Evolutionary conservation across 1,140 invertebrate genomes (phyloP).

Genomic region (Choristoneura fumiferana): DNA sequence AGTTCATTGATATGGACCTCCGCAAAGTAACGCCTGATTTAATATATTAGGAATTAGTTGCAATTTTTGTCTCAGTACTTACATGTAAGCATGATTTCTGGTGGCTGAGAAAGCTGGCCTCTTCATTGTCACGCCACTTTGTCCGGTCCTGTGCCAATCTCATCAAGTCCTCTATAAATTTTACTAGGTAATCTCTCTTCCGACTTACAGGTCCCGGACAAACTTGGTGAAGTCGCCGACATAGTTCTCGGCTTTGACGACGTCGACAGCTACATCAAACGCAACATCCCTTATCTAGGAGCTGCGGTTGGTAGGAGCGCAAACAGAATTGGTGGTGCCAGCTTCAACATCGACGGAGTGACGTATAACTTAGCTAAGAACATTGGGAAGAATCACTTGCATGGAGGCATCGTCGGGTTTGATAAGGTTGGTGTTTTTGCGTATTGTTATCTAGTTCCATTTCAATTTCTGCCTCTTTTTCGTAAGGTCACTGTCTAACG

Average conservation of each 20-base stretch:
- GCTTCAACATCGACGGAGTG: slow-evolving; percentile 80
- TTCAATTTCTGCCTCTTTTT: background rate
- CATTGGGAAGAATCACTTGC: slow-evolving; percentile 85
- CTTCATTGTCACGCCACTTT: too few species aligned
- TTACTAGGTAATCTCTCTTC: too few species aligned
- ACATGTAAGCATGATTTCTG: too few species aligned
- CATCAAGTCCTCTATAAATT: too few species aligned
- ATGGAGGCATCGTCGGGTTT: slow-evolving; percentile 93
- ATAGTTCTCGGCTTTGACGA: slow-evolving; percentile 89
- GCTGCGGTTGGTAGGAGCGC: slow-evolving; percentile 92
- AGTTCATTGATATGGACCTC: too few species aligned
- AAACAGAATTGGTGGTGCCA: slow-evolving; percentile 85
- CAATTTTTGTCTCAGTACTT: too few species aligned
- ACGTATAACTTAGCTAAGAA: slow-evolving; percentile 88
- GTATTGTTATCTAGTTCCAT: too few species aligned
- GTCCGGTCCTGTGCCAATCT: too few species aligned
- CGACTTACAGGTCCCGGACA: slow-evolving; percentile 84
- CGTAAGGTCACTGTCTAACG: too few species aligned
- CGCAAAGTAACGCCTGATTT: too few species aligned
- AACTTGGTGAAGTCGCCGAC: slow-evolving; percentile 82
- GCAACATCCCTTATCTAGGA: slow-evolving; percentile 89
- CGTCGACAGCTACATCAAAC: slow-evolving; percentile 82
- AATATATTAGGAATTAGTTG: too few species aligned
- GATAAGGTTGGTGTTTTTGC: slow-evolving; percentile 71
- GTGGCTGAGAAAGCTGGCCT: too few species aligned